Evolutionary conservation across 2,888 invertebrate species (phyloP).

Genomic region (Saturnia pavonia): DNA sequence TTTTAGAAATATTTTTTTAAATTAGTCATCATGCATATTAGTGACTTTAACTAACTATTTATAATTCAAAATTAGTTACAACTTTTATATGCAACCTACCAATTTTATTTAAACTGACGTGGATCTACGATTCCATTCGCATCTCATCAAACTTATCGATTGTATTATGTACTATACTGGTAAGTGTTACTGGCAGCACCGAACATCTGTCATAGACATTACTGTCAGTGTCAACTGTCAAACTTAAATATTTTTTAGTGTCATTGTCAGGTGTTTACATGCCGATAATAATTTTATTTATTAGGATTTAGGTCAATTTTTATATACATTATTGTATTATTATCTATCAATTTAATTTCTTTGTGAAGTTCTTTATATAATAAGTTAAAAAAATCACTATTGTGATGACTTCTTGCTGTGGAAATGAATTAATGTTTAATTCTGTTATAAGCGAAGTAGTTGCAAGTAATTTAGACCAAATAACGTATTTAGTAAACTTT

Average conservation of each 20-base stretch:
- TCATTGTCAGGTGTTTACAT: slow-evolving; percentile 70
- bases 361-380: slow-evolving; percentile 17
- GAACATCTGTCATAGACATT: neutral
- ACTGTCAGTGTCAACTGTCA: neutral
- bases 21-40: too few relatives aligned
- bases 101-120: too few relatives aligned
- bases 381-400: slow-evolving; percentile 27
- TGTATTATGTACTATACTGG: too few relatives aligned
- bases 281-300: slow-evolving; percentile 35
- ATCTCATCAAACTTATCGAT: too few relatives aligned
- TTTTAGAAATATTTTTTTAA: too few relatives aligned
- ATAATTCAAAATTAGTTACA: too few relatives aligned
- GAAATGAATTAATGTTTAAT: slow-evolving; percentile 69
- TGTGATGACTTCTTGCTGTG: slow-evolving; percentile 79
- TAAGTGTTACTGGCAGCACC: neutral
- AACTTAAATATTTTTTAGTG: slow-evolving; percentile 35
- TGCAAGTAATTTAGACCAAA: slow-evolving; percentile 57
- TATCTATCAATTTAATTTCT: slow-evolving; percentile 21
- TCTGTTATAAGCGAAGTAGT: slow-evolving; percentile 68
- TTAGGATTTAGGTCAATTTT: slow-evolving; percentile 62
- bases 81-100: too few relatives aligned
- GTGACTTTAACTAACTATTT: too few relatives aligned
- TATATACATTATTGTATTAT: slow-evolving; percentile 33
- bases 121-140: too few relatives aligned
- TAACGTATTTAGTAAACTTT: slow-evolving; percentile 57